These are phyloP conservation scores for Tetrapedia diversipes DNA, from an alignment of 2,888 invertebrate species.

Conservation along the genomic window DNA sequence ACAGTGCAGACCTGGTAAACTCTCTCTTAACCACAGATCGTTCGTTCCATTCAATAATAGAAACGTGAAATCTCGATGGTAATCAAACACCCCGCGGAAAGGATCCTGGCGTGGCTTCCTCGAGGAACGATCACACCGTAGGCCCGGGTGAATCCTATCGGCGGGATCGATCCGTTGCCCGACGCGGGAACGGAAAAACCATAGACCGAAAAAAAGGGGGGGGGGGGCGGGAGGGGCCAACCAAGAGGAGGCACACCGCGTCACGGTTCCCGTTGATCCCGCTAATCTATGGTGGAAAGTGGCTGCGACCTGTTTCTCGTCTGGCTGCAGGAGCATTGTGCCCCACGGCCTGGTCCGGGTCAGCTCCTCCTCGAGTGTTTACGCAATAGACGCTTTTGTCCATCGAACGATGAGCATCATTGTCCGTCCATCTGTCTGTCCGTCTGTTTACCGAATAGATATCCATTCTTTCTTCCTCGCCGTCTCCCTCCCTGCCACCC, in stretches of 20 bases:
- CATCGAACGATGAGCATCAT: constrained; percentile 82
- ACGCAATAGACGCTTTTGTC: constrained; percentile 82
- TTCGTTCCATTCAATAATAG: not conserved
- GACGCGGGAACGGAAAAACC: constrained; percentile 47
- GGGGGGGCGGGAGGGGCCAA: not conserved
- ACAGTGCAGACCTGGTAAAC: no score
- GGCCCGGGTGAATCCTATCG: constrained; percentile 64
- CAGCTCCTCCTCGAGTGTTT: constrained; percentile 80
- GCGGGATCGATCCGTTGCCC: constrained; percentile 32
- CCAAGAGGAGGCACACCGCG: not conserved
- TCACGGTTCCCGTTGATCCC: constrained; percentile 69
- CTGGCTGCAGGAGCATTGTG: constrained; percentile 37
- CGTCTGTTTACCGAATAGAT: constrained; percentile 80
- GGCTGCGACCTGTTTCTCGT: constrained; percentile 42
- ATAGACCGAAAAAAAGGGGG: not conserved
- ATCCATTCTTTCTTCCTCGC: constrained; percentile 50
- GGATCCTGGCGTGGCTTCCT: constrained; percentile 23
- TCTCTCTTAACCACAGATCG: constrained; percentile 4
- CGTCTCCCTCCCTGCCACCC: not conserved
- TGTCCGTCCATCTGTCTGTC: constrained; percentile 78
- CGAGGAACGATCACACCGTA: constrained; percentile 10
- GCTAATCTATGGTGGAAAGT: constrained; percentile 59
- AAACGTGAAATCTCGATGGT: constrained; percentile 33
- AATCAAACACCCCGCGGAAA: constrained; percentile 48
- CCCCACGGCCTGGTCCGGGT: constrained; percentile 42